Evolutionary conservation across 2,797 vertebrate species (phyloP), one percentile per base, ranked within the genome.

Genomic region (Aeoliscus strigatus): DNA sequence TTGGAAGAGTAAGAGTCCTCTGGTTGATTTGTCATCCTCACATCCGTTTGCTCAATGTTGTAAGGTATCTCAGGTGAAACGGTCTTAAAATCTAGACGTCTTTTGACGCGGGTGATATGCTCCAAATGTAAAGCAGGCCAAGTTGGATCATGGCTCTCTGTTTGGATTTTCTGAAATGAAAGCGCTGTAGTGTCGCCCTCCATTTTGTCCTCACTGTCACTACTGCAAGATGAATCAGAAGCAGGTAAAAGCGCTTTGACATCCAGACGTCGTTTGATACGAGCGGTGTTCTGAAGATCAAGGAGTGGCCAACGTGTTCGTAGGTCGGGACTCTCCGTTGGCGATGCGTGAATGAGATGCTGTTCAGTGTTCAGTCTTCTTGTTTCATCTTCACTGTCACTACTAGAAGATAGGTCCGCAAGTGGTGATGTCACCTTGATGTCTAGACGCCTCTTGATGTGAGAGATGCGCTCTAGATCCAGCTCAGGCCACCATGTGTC

Each of bases 1-100:
- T 77, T 60, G 8, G 69, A 68, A 27, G 52, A 70, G 25, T 17
- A n/a, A n/a, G n/a, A n/a, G n/a, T n/a, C n/a, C n/a, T n/a, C n/a
- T n/a, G n/a, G n/a, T 39, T 48, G 39, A 68, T 29, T 47, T n/a
- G n/a, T n/a, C n/a, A n/a, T n/a, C n/a, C n/a, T n/a, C n/a, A n/a
- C n/a, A n/a, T n/a, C n/a, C n/a, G n/a, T n/a, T n/a, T n/a, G n/a
- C n/a, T n/a, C n/a, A n/a, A n/a, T n/a, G n/a, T n/a, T n/a, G n/a
- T n/a, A n/a, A n/a, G n/a, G n/a, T n/a, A n/a, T n/a, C n/a, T n/a
- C n/a, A n/a, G n/a, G n/a, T n/a, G n/a, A n/a, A n/a, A n/a, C n/a
- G n/a, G n/a, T n/a, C n/a, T 68, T 79, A 15, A 74, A 51, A 21
- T 71, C 61, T 0, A 59, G 1, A 13, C 12, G 45, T 6, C 26